phyloP scores from a whole-genome alignment of 2,797 vertebrate species.

The Mastacembelus armatus region DNA sequence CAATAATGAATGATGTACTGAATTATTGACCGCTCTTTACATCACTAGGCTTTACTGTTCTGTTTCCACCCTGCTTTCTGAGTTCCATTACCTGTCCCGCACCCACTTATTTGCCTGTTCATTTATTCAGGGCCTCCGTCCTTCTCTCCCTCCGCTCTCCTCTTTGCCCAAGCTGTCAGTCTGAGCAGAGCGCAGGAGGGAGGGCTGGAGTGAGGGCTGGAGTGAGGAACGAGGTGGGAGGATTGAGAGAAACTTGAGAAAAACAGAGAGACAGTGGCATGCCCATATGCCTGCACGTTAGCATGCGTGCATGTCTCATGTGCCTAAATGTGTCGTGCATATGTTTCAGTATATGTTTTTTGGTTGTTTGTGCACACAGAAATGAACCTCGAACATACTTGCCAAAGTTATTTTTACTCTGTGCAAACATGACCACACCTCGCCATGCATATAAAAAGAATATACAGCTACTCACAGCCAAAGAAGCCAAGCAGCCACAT shows the following conservation, averaged over 20 bases:
- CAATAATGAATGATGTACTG: conserved; percentile 72
- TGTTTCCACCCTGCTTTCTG: conserved; percentile 58
- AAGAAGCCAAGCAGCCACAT: conserved; percentile 22
- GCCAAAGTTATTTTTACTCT: conserved; percentile 37
- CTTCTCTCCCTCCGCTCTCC: conserved; percentile 26
- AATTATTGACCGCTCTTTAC: conserved; percentile 80
- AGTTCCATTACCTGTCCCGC: conserved; percentile 77
- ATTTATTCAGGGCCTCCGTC: conserved; percentile 75
- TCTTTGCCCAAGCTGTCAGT: conserved; percentile 52
- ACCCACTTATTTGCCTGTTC: conserved; percentile 78
- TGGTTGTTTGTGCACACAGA: conserved; percentile 14
- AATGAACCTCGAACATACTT: conserved; percentile 17
- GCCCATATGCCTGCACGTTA: neutral
- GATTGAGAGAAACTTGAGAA: conserved; percentile 38
- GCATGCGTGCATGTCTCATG: conserved; percentile 26
- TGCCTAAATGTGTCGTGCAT: conserved; percentile 21
- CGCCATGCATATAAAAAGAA: conserved; percentile 31
- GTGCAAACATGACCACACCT: conserved; percentile 48
- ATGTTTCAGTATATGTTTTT: conserved; percentile 26
- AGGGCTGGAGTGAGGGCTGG: conserved; percentile 21
- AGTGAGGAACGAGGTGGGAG: conserved; percentile 20
- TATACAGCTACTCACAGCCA: neutral
- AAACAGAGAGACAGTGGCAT: conserved; percentile 18
- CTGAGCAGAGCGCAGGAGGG: conserved; percentile 7
- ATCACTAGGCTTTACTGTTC: conserved; percentile 71